phyloP scores from a whole-genome alignment of 30 jellyfish, hydroid and myxozoan species.

The Pelagia noctiluca region DNA sequence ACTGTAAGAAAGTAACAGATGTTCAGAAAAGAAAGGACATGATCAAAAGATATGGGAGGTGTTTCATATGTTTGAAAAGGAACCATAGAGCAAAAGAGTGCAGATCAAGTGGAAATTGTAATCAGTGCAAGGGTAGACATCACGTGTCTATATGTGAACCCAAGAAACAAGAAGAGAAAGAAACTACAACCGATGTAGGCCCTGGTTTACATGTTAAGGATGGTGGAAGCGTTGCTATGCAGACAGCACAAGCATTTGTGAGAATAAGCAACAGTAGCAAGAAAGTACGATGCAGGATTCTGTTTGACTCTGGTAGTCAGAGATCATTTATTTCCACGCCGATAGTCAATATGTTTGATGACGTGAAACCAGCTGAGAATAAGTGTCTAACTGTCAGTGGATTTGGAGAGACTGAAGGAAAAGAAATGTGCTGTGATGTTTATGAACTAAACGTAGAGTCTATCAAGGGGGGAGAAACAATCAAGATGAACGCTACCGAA shows the following conservation, averaged over 20 bases:
- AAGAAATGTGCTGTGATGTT: neutral
- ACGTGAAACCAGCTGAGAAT: too few relatives aligned
- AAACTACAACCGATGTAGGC: neutral
- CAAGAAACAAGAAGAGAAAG: neutral
- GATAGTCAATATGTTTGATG: neutral
- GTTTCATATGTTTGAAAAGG: conserved; percentile 29
- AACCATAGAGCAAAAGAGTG: conserved; percentile 42
- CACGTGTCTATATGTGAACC: neutral
- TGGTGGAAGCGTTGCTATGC: neutral
- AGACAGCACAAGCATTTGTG: neutral
- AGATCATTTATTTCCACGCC: neutral
- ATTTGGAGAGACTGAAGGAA: neutral
- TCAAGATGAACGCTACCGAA: neutral
- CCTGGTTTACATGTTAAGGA: neutral
- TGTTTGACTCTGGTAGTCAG: neutral
- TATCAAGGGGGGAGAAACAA: neutral
- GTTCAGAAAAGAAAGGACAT: conserved; percentile 24
- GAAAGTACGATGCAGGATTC: neutral
- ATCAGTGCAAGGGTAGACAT: conserved; percentile 8
- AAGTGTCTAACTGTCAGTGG: neutral
- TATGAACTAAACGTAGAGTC: neutral
- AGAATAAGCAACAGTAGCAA: neutral
- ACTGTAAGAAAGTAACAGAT: conserved; percentile 29
- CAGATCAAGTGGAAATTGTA: neutral
- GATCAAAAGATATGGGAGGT: conserved; percentile 23